Conservation (phyloP, 2,797 vertebrate genomes). For the Rhinogobio ventralis region DNA sequence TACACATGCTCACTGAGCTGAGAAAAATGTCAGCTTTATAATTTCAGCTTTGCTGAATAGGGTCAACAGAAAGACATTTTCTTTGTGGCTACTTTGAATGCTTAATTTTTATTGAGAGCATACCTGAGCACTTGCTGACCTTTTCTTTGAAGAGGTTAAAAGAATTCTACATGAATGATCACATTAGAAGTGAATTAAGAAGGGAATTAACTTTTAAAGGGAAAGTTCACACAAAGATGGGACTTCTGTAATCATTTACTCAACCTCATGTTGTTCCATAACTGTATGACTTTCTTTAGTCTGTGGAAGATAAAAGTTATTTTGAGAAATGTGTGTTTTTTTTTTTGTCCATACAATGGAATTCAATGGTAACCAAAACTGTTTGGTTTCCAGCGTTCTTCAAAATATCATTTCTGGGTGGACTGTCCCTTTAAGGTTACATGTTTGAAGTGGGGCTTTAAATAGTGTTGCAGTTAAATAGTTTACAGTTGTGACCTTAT, state of each 20-base stretch:
- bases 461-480: background rate
- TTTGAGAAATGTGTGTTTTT: background rate
- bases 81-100: background rate
- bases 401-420: background rate
- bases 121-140: background rate
- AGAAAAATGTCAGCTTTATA: background rate
- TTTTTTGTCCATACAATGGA: no score
- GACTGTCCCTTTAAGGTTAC: background rate
- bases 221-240: background rate
- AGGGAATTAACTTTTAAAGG: background rate
- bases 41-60: conserved; percentile 10
- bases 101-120: background rate
- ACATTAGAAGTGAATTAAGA: background rate
- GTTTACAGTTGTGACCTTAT: conserved; percentile 17
- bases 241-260: background rate
- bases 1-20: background rate
- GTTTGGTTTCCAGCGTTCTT: background rate
- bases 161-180: conserved; percentile 8
- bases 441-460: background rate
- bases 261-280: background rate
- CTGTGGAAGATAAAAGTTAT: background rate
- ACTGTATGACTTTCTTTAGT: background rate
- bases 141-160: conserved; percentile 23
- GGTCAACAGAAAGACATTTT: background rate
- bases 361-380: no score